Percentiles rank a stretch among this genome's conserved stretches.
phyloP scores from a whole-genome alignment of 2,797 vertebrate genomes.

The Falco biarmicus region DNA sequence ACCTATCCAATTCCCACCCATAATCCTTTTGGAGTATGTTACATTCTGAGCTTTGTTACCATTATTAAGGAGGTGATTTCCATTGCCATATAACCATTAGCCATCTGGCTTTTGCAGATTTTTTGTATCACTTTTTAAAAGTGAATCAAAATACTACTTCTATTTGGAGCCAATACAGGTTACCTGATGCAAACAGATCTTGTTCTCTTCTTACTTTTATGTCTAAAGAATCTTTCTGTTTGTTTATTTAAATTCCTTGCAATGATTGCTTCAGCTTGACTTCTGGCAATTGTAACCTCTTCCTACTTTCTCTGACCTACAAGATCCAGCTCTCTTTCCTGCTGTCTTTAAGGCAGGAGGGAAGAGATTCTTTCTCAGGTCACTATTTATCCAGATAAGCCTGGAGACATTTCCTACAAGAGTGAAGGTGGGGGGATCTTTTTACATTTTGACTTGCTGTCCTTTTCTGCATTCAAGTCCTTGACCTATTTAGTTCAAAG shows the following conservation, averaged over 20 bases:
- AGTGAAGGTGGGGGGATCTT: neutral
- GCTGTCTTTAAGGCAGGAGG: neutral
- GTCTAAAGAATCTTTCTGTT: neutral
- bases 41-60: neutral
- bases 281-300: conserved; percentile 13
- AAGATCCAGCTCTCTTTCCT: neutral
- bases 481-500: neutral
- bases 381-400: neutral
- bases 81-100: neutral
- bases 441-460: neutral
- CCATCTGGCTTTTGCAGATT: neutral
- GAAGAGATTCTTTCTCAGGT: neutral
- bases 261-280: neutral
- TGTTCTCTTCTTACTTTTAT: neutral
- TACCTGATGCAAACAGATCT: neutral
- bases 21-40: neutral
- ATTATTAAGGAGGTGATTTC: neutral
- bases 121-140: neutral
- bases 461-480: neutral
- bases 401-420: neutral
- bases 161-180: neutral
- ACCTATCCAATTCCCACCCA: neutral
- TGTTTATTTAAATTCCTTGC: conserved; percentile 20
- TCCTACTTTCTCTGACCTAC: conserved; percentile 17
- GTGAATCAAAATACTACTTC: neutral